Base-by-base conservation (phyloP, 2,797 vertebrate species). In the Nyctibius grandis region DNA sequence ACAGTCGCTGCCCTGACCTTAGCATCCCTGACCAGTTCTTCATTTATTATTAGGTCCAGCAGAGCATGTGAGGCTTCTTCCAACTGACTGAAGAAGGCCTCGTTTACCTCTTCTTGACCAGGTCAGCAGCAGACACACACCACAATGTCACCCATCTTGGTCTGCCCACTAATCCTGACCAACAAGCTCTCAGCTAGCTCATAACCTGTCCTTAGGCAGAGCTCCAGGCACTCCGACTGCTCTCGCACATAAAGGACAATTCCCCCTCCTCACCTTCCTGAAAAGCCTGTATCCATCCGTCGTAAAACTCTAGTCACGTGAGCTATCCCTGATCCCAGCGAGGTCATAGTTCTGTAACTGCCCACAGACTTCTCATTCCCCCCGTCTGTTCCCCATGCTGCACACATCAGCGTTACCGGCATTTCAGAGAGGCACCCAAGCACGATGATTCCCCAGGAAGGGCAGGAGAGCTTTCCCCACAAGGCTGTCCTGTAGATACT, bases 261-360 rank as follows among this genome's bases (percentile, higher is more conserved):
- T 26, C 28, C 5, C 12, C 13, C 26, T 60, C 18, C 50, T 25
- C 31, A 36, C 23, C 40, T 36, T 56, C 74, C 69, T 61, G 63
- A 50, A 50, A 54, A 85, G 36, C n/a, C 60, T 28, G 44, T 34
- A 29, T 14, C 34, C n/a, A 70, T 9, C 28, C 9, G 2, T 11
- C 34, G 15, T 1, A 36, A 36, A 57, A n/a, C 57, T 20, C 40
- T 1, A 28, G 36, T 25, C 6, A 1, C 2, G 7, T 2, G 13
- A 65, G 13, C 59, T 13, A 40, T 4, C 51, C n/a, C 53, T 10
- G 31, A 51, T 6, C n/a, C 47, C 20, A 57, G 0, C 1, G 16
- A 54, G 23, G 9, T 29, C 56, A 12, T 1, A 68, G 63, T 7
- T 74, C 56, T 34, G 26, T 8, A 57, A 68, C 34, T 44, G 40